Evolutionary conservation across 2,797 vertebrate genomes (phyloP).

Genomic region (Molothrus ater): DNA sequence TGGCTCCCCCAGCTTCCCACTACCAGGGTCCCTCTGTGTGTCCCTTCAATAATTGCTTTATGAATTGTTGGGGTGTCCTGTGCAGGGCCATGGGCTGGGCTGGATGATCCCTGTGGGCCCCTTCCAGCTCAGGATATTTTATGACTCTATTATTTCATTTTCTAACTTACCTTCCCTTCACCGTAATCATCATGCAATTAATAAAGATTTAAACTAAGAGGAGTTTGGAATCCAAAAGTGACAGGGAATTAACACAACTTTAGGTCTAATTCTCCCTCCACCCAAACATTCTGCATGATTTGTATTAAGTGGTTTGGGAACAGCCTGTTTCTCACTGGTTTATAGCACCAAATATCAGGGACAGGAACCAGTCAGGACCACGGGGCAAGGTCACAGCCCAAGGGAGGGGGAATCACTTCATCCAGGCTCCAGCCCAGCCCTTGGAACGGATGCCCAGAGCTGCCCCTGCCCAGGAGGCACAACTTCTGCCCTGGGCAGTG

Average conservation of each 20-base stretch:
- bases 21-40: rapidly evolving
- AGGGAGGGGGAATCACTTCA: neutral
- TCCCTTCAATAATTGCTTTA: neutral
- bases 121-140: neutral
- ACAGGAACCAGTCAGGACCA: neutral
- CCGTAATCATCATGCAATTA: neutral
- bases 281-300: neutral
- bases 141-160: neutral
- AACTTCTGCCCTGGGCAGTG: neutral
- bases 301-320: neutral
- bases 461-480: neutral
- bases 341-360: neutral
- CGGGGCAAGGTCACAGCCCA: neutral
- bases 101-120: neutral
- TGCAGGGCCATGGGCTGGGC: neutral
- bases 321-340: neutral
- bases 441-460: neutral
- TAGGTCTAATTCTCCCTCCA: neutral
- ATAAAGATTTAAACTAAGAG: neutral
- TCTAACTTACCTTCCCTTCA: neutral
- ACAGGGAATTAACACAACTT: neutral
- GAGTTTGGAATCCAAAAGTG: neutral
- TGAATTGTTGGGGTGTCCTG: neutral
- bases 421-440: neutral
- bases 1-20: neutral